Percentiles rank a stretch among this genome's conserved stretches.
Conservation (phyloP, 2,888 invertebrate genomes). For the Eueremaeus valkanovi region DNA sequence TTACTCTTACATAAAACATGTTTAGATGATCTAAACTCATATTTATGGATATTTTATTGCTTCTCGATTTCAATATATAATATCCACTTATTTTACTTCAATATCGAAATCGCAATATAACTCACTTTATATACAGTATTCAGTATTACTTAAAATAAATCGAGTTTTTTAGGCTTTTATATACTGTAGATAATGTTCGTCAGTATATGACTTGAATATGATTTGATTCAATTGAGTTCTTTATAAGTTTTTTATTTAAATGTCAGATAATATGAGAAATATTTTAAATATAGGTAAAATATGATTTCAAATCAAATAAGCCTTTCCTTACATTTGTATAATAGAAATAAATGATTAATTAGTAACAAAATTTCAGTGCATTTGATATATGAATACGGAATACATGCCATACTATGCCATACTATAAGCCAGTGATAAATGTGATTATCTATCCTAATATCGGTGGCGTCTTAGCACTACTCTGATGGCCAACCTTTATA, state of each 20-base stretch:
- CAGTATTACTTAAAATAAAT: too few relatives aligned
- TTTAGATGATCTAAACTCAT: neutral
- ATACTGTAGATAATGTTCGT: neutral
- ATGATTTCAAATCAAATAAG: too few relatives aligned
- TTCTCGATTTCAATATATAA: neutral
- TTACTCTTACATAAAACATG: constrained; percentile 12
- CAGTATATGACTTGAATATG: too few relatives aligned
- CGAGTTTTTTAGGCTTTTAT: neutral
- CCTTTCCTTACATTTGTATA: too few relatives aligned
- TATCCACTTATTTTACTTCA: neutral
- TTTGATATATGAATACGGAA: neutral
- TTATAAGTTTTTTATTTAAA: too few relatives aligned
- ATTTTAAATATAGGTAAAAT: too few relatives aligned
- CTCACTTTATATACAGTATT: neutral
- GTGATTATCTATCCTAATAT: neutral
- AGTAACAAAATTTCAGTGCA: neutral
- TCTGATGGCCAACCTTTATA: neutral
- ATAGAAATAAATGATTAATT: neutral
- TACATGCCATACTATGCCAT: too few relatives aligned
- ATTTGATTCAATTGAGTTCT: too few relatives aligned
- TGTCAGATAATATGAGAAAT: too few relatives aligned
- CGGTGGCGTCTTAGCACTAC: neutral
- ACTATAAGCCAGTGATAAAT: neutral
- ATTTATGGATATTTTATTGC: constrained; percentile 22
- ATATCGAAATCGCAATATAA: neutral